phyloP scores from a whole-genome alignment of 2,888 invertebrate genomes.

The Hanleya hanleyi region DNA sequence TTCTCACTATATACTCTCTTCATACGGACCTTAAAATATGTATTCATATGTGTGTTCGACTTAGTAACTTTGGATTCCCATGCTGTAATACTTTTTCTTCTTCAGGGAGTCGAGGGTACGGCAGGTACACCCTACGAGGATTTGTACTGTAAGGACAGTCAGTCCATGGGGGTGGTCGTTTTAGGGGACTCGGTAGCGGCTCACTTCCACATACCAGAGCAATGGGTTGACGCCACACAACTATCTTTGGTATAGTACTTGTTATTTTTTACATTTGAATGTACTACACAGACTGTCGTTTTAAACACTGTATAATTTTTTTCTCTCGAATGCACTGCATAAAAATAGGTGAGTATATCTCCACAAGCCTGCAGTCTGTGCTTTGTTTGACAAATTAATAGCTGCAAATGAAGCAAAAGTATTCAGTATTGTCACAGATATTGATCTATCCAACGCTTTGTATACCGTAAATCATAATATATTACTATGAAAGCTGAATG shows the following conservation, averaged over 20 bases:
- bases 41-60: too few species aligned
- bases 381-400: too few species aligned
- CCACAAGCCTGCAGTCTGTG: too few species aligned
- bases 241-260: conserved; percentile 45
- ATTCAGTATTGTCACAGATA: too few species aligned
- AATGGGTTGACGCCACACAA: conserved; percentile 73
- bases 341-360: too few species aligned
- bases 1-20: too few species aligned
- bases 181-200: conserved; percentile 76
- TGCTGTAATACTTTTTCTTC: too few species aligned
- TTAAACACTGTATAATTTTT: background rate
- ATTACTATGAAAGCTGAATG: background rate
- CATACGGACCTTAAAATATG: too few species aligned
- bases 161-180: conserved; percentile 67
- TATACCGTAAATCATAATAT: background rate
- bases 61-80: too few species aligned
- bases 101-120: conserved; percentile 65
- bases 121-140: conserved; percentile 68
- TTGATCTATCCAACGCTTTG: background rate
- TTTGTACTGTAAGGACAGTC: conserved; percentile 64
- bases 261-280: conserved; percentile 1
- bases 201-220: conserved; percentile 76
- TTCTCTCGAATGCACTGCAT: background rate
- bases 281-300: background rate
- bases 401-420: too few species aligned